These are phyloP conservation scores for Heliothis subflexa DNA, from an alignment of 1,140 invertebrate genomes.

Conservation along the genomic window DNA sequence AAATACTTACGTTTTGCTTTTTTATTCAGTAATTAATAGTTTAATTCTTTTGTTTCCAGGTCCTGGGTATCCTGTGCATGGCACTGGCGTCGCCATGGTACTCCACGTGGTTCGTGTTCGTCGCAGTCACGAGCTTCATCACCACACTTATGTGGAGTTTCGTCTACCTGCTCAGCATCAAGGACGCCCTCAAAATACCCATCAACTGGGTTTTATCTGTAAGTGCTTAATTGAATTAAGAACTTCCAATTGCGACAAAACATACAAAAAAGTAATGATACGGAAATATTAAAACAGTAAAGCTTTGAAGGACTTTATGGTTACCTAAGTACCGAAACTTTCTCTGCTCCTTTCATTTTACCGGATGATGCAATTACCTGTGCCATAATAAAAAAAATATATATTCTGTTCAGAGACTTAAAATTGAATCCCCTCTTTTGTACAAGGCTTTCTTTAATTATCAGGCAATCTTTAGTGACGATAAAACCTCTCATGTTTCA, in stretches of 20 bases:
- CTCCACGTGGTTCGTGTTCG: conserved; percentile 94
- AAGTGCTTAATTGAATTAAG: conserved; percentile 75
- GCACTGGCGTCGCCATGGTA: conserved; percentile 88
- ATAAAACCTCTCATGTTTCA: conserved; percentile 73
- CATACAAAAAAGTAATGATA: background rate
- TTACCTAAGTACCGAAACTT: too few relatives aligned
- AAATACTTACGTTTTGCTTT: too few relatives aligned
- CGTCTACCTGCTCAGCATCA: conserved; percentile 92
- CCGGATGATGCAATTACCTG: too few relatives aligned
- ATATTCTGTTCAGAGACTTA: too few relatives aligned
- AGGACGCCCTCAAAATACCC: conserved; percentile 91
- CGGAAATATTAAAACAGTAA: background rate
- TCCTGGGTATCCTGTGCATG: conserved; percentile 94
- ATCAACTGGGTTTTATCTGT: conserved; percentile 95
- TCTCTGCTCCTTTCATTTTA: too few relatives aligned
- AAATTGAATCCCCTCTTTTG: too few relatives aligned
- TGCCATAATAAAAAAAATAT: too few relatives aligned
- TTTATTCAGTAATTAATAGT: background rate
- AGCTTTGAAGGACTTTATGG: too few relatives aligned
- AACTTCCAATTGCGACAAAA: background rate
- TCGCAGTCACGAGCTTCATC: conserved; percentile 93
- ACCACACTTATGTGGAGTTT: conserved; percentile 93
- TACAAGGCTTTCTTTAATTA: too few relatives aligned
- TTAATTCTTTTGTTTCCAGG: conserved; percentile 86
- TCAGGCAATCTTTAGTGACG: background rate